Conservation (phyloP, 2,888 invertebrate species). For the Dynastes maya region DNA sequence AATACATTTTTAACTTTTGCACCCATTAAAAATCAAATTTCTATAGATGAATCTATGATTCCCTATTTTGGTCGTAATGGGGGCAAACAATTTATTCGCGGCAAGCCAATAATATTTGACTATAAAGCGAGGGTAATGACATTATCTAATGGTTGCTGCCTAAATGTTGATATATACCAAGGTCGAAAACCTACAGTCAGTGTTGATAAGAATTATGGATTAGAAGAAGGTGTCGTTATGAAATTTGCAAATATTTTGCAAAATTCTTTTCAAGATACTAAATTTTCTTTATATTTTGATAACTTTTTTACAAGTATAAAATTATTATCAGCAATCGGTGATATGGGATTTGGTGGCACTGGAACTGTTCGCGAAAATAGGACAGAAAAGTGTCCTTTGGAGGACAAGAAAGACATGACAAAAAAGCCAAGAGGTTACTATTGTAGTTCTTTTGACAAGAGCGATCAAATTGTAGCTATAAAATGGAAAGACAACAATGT, state of each 20-base stretch:
- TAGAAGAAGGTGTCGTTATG: not conserved
- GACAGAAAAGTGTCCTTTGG: not conserved
- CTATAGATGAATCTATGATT: not conserved
- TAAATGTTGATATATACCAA: not conserved
- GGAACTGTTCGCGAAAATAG: not conserved
- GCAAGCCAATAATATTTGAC: not conserved
- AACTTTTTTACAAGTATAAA: not conserved
- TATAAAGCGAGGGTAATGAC: not conserved
- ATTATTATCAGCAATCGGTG: not conserved
- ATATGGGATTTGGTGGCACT: not conserved
- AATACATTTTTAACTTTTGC: not conserved
- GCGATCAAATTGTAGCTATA: not conserved
- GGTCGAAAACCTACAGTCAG: not conserved
- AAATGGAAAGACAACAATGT: not conserved
- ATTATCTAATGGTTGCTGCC: not conserved
- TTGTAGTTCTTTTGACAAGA: not conserved
- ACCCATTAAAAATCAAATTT: not conserved
- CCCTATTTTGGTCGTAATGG: not conserved
- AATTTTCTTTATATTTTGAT: not conserved
- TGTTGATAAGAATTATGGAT: not conserved
- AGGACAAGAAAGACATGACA: not conserved
- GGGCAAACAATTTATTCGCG: no score
- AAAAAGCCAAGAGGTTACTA: no score
- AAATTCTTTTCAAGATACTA: not conserved
- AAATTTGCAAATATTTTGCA: not conserved